Conservation (phyloP, 2,888 invertebrate species). For the Andricus curvator region DNA sequence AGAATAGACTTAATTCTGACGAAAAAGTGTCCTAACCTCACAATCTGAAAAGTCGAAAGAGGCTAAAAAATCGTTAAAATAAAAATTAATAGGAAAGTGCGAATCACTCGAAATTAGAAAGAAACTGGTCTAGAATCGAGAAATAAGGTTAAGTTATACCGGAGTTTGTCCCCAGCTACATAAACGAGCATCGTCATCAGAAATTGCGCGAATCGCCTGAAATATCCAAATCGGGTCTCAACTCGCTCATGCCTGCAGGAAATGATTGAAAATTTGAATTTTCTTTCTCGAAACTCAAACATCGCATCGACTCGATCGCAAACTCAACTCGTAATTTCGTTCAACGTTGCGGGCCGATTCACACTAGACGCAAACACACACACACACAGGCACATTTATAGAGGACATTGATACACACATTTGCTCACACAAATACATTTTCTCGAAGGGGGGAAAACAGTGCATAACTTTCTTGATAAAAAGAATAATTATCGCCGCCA, state of each 20-base stretch:
- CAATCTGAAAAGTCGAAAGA: background rate
- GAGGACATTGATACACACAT: background rate
- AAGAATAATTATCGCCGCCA: conserved; percentile 39
- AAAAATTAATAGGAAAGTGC: background rate
- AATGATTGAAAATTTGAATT: conserved; percentile 25
- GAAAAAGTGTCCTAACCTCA: no score
- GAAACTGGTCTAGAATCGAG: background rate
- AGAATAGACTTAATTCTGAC: no score
- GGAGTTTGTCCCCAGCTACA: background rate
- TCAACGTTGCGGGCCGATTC: conserved; percentile 37
- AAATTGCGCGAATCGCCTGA: background rate
- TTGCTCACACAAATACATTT: conserved; percentile 5
- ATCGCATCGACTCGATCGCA: background rate
- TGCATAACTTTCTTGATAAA: conserved; percentile 41
- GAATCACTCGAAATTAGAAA: background rate
- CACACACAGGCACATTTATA: background rate
- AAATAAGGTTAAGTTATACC: conserved; percentile 15
- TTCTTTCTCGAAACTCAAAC: conserved; percentile 11
- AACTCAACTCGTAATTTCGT: conserved; percentile 23
- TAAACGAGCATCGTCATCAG: conserved; percentile 16
- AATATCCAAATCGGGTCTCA: background rate
- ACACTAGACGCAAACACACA: conserved; percentile 14
- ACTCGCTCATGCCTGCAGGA: background rate
- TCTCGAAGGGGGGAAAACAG: conserved; percentile 21
- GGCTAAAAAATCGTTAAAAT: background rate